These are phyloP conservation scores for Scyliorhinus canicula DNA, from an alignment of 2,797 vertebrate genomes.

Conservation along the genomic window DNA sequence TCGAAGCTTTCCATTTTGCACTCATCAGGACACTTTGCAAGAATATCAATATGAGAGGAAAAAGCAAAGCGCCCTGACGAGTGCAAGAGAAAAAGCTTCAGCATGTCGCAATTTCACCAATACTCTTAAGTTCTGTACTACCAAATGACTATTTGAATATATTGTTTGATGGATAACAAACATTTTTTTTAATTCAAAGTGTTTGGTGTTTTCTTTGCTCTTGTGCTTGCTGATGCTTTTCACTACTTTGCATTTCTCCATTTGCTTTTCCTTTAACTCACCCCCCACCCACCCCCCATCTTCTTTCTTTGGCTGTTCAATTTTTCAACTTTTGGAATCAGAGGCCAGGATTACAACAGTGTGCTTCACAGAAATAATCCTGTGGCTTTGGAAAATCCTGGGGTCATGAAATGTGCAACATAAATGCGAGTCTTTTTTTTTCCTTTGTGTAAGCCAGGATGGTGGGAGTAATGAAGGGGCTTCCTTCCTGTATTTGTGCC, in stretches of 20 bases:
- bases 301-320: background rate
- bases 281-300: too few species aligned
- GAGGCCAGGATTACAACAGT: background rate
- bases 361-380: too few species aligned
- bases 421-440: background rate
- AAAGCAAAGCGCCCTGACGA: too few species aligned
- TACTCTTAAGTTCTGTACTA: too few species aligned
- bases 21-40: too few species aligned
- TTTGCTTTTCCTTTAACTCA: background rate
- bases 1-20: too few species aligned
- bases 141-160: too few species aligned
- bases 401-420: background rate
- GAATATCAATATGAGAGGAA: too few species aligned
- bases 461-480: background rate
- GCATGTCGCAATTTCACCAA: too few species aligned
- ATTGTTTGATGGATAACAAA: background rate
- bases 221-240: background rate
- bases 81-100: too few species aligned
- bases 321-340: background rate
- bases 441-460: too few species aligned
- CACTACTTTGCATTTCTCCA: background rate
- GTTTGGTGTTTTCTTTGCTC: background rate
- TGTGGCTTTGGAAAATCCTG: background rate
- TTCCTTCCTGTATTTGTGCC: background rate
- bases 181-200: background rate